phyloP scores from a whole-genome alignment of 2,113 vertebrate genomes.

The Lophura nycthemera region DNA sequence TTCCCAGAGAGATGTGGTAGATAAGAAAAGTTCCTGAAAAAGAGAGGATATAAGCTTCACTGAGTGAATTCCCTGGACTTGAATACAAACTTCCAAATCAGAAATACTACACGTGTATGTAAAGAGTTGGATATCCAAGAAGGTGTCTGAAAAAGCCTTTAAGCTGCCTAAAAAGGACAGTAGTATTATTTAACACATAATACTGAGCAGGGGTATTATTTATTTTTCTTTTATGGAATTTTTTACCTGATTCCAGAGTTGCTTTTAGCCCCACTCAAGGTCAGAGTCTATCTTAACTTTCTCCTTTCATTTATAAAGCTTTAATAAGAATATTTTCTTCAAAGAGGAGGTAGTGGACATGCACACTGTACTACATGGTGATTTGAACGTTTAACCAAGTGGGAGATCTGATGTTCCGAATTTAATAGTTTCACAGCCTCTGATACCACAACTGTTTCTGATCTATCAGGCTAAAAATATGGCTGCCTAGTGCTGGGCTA shows the following conservation, averaged over 20 bases:
- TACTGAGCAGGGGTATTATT: background rate
- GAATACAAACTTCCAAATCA: background rate
- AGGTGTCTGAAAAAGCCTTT: background rate
- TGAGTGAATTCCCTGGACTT: background rate
- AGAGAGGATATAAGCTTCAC: background rate
- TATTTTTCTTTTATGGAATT: background rate
- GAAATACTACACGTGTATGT: background rate
- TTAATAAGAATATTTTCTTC: background rate
- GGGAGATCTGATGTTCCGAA: background rate
- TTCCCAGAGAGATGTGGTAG: background rate
- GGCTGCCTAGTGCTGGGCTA: background rate
- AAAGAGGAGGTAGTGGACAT: background rate
- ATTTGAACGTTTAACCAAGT: fast-evolving
- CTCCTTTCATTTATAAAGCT: background rate
- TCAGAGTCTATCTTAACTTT: background rate
- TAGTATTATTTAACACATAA: background rate
- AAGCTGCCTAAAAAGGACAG: background rate
- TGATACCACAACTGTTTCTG: background rate
- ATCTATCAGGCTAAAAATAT: background rate
- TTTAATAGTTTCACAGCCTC: background rate
- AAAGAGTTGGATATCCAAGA: background rate
- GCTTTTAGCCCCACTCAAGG: background rate
- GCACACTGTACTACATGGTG: background rate
- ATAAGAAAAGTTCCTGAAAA: background rate
- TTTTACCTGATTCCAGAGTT: background rate